Base-by-base conservation (phyloP, 2,888 invertebrate genomes). In the Laothoe populi region DNA sequence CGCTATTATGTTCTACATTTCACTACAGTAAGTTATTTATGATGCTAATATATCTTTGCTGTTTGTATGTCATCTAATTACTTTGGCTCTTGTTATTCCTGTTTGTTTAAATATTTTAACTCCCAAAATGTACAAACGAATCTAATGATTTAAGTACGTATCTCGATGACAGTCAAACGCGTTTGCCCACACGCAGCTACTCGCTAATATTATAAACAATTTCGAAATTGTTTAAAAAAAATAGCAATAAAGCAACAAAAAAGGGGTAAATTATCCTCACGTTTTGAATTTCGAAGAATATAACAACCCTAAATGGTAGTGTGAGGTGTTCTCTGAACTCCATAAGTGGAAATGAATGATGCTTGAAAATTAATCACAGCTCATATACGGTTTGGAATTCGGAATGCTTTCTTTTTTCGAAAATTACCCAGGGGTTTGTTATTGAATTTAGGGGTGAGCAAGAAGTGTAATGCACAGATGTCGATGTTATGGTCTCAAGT, bases 171-270 rank as follows among this genome's bases (percentile, higher is more conserved):
- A 31, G 13, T 21, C 19, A 44, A 44, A 35, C 31, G 11, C 0
- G 19, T 11, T 19, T 53, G n/a, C n/a, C 24, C 48, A 48, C 48
- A 35, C 31, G 19, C 31, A 11, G 11, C 31, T 31, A 26, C 26
- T 31, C 0, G 26, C 26, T 8, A 7, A 10, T 53, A 19, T 53
- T 53, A 35, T 10, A 11, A 35, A 19, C 31, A 31, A 19, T 35
- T 53, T 24, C 24, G 35, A 53, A 16, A 53, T 16, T 5, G 16
- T 31, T 53, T 53, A 31, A 53, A 53, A 19, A 53, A 53, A 53
- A 53, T 53, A 53, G 53, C 16, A 53, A 19, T 35, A 53, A 53
- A 53, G 35, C 35, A 19, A 31, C 31, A 53, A 53, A 53, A 53
- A 26, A 11, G 16, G 49, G 53, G 19, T 26, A 53, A 53, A 53